phyloP scores from a whole-genome alignment of 2,888 invertebrate species.

The Drosophila differens region DNA sequence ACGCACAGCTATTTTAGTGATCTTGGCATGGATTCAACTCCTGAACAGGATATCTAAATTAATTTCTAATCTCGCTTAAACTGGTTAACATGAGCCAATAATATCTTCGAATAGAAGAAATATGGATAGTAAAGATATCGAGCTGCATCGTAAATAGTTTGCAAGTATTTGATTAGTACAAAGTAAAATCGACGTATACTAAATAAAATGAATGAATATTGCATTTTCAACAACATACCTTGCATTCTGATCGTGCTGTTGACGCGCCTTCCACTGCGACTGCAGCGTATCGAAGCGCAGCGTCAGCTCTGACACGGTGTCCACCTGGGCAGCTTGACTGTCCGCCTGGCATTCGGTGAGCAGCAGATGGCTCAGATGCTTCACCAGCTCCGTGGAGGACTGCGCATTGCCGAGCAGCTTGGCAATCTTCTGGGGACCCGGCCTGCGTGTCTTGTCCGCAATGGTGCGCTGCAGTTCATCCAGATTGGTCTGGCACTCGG shows the following conservation, averaged over 20 bases:
- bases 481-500: conserved; percentile 89
- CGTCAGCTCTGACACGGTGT: conserved; percentile 88
- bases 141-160: conserved; percentile 32
- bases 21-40: neutral
- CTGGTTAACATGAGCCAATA: conserved; percentile 11
- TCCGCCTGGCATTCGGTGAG: conserved; percentile 90
- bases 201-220: neutral
- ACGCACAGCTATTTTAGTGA: neutral
- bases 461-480: conserved; percentile 89
- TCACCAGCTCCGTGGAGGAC: conserved; percentile 92
- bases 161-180: conserved; percentile 45
- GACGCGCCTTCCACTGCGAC: conserved; percentile 90
- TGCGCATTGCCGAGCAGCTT: conserved; percentile 92
- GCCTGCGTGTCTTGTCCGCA: conserved; percentile 87
- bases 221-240: conserved; percentile 87
- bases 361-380: conserved; percentile 91
- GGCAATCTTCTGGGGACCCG: conserved; percentile 90
- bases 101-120: conserved; percentile 21
- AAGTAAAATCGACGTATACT: neutral
- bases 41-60: neutral
- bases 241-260: conserved; percentile 91
- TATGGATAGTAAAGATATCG: conserved; percentile 6
- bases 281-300: conserved; percentile 90
- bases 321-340: conserved; percentile 88
- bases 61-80: conserved; percentile 2